phyloP scores from a whole-genome alignment of 2,797 vertebrate genomes.

The Halcyon chelicuti region DNA sequence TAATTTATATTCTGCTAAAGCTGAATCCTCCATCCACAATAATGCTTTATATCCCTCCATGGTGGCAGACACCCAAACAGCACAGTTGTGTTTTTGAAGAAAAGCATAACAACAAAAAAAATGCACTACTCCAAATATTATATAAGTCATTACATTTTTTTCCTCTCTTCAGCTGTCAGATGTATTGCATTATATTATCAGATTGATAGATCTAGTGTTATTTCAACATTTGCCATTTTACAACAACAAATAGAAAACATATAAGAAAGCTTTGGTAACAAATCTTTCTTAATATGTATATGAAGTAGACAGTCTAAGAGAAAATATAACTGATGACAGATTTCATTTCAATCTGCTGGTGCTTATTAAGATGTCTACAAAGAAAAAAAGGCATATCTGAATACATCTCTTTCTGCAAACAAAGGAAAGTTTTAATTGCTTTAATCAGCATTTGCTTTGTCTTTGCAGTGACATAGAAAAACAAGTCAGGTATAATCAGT shows the following conservation, averaged over 20 bases:
- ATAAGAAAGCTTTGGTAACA: slow-evolving; percentile 86
- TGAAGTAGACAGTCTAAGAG: slow-evolving; percentile 85
- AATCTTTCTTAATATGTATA: slow-evolving; percentile 91
- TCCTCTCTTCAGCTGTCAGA: slow-evolving; percentile 76
- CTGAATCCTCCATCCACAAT: slow-evolving; percentile 71
- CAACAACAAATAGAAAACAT: slow-evolving; percentile 85
- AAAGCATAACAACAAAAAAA: slow-evolving; percentile 67
- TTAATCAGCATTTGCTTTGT: slow-evolving; percentile 96
- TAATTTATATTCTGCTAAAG: slow-evolving; percentile 79
- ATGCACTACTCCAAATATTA: slow-evolving; percentile 73
- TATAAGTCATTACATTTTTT: slow-evolving; percentile 76
- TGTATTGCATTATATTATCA: slow-evolving; percentile 79
- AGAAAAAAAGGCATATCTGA: slow-evolving; percentile 87
- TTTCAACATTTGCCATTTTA: slow-evolving; percentile 81
- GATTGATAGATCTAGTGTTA: slow-evolving; percentile 82
- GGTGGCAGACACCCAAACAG: slow-evolving; percentile 77
- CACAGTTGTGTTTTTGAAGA: slow-evolving; percentile 74
- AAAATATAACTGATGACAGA: slow-evolving; percentile 95
- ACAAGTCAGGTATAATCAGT: slow-evolving; percentile 88
- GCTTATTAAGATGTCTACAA: slow-evolving; percentile 97
- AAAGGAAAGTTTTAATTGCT: slow-evolving; percentile 99
- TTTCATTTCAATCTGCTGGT: slow-evolving; percentile 95
- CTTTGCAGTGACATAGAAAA: slow-evolving; percentile 92
- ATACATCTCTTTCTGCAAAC: slow-evolving; percentile 88
- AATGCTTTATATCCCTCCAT: slow-evolving; percentile 75